Evolutionary conservation across 2,888 invertebrate genomes (phyloP).

Genomic region (Acronicta leporina): DNA sequence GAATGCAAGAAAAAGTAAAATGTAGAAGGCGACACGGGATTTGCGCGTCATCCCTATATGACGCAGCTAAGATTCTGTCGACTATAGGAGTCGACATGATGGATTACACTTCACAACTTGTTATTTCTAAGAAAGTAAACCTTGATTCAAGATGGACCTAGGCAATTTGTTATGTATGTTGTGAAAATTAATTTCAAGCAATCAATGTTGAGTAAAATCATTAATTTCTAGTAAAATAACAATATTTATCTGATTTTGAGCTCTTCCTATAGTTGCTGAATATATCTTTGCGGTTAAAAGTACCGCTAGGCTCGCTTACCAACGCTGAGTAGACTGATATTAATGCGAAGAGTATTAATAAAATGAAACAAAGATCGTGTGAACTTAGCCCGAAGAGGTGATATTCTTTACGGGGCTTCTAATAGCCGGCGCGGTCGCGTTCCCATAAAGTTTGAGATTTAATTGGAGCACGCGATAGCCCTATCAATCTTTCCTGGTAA

Average conservation of each 20-base stretch:
- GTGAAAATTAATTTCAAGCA: slow-evolving; percentile 18
- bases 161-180: slow-evolving; percentile 19
- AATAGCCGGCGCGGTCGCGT: slow-evolving; percentile 67
- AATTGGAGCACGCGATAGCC: slow-evolving; percentile 80
- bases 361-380: slow-evolving; percentile 69
- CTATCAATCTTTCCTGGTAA: slow-evolving; percentile 75
- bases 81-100: slow-evolving; percentile 60
- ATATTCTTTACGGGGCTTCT: slow-evolving; percentile 56
- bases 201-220: no score
- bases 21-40: slow-evolving; percentile 48
- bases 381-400: slow-evolving; percentile 62
- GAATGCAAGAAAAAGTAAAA: slow-evolving; percentile 75
- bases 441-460: slow-evolving; percentile 72
- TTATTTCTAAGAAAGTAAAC: slow-evolving; percentile 22
- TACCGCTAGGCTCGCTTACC: slow-evolving; percentile 28
- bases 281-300: slow-evolving; percentile 19
- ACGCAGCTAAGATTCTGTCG: slow-evolving; percentile 58
- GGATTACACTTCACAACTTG: slow-evolving; percentile 49
- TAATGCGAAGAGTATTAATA: slow-evolving; percentile 68
- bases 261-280: not conserved
- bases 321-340: slow-evolving; percentile 61
- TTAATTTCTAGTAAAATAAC: no score
- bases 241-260: no score
- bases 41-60: slow-evolving; percentile 49
- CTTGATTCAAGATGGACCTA: slow-evolving; percentile 1